Conservation (phyloP, 2,888 invertebrate genomes). For the Torymus aiolomorphi region DNA sequence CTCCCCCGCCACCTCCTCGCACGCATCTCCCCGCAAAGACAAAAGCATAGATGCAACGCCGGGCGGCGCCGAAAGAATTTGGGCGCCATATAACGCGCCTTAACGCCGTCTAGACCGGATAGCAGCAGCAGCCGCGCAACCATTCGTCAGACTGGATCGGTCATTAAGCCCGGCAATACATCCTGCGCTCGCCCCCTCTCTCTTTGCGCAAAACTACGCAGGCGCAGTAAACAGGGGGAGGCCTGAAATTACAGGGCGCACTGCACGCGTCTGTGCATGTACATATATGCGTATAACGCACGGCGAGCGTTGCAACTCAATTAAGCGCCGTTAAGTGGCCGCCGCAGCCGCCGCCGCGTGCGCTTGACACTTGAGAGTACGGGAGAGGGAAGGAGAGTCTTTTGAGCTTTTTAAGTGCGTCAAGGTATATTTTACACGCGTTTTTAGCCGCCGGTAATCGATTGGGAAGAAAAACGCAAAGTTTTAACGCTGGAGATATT, state of each 20-base stretch:
- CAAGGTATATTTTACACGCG: no score
- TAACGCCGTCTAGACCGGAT: constrained; percentile 72
- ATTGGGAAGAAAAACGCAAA: no score
- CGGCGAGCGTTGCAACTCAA: constrained; percentile 34
- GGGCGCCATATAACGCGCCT: constrained; percentile 55
- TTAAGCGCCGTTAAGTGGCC: constrained; percentile 6
- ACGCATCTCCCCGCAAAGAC: no score
- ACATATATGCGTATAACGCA: no score
- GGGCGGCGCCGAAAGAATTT: not conserved
- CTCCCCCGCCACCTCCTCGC: no score
- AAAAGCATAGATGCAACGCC: not conserved
- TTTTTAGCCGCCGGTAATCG: no score
- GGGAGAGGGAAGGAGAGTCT: not conserved
- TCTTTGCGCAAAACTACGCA: constrained; percentile 1
- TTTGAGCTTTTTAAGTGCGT: not conserved
- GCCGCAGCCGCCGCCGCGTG: no score
- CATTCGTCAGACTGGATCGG: constrained; percentile 70
- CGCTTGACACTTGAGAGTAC: not conserved
- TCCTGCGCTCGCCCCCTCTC: constrained; percentile 24
- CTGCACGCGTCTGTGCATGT: no score
- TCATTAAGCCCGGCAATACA: constrained; percentile 67
- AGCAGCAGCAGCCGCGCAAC: constrained; percentile 55
- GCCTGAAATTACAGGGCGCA: no score
- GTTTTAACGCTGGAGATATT: no score
- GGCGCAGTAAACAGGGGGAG: not conserved